Conservation (phyloP, 2,888 invertebrate species). For the Andrena fulva region DNA sequence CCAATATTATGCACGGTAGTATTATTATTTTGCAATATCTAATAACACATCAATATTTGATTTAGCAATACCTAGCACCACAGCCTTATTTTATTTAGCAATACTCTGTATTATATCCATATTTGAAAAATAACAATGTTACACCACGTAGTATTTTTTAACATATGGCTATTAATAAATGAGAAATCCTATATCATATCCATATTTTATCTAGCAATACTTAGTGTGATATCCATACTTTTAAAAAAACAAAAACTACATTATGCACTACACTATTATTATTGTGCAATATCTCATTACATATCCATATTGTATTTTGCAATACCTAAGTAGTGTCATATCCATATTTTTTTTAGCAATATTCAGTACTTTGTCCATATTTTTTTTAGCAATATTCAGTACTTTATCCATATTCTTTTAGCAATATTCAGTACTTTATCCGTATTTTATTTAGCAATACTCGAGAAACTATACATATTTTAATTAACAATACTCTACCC, state of each 20-base stretch:
- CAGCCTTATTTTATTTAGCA: no score
- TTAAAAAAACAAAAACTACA: no score
- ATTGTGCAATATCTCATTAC: no score
- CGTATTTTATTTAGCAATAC: not conserved
- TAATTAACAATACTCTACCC: not conserved
- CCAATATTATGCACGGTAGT: not conserved
- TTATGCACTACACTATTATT: no score
- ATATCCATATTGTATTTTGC: slow-evolving; percentile 11
- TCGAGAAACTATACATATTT: not conserved
- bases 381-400: not conserved
- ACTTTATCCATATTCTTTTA: not conserved
- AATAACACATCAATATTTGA: no score
- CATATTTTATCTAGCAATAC: not conserved
- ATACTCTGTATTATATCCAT: no score
- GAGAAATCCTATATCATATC: not conserved
- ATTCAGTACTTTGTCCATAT: not conserved
- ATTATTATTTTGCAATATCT: no score
- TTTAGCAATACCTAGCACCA: not conserved
- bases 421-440: not conserved
- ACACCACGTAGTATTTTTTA: no score
- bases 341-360: not conserved
- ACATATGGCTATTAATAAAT: no score
- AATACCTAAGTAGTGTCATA: not conserved
- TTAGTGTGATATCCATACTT: not conserved
- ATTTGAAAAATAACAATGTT: no score